Base-by-base conservation (phyloP, 2,113 vertebrate genomes). In the Lepisosteus oculatus region DNA sequence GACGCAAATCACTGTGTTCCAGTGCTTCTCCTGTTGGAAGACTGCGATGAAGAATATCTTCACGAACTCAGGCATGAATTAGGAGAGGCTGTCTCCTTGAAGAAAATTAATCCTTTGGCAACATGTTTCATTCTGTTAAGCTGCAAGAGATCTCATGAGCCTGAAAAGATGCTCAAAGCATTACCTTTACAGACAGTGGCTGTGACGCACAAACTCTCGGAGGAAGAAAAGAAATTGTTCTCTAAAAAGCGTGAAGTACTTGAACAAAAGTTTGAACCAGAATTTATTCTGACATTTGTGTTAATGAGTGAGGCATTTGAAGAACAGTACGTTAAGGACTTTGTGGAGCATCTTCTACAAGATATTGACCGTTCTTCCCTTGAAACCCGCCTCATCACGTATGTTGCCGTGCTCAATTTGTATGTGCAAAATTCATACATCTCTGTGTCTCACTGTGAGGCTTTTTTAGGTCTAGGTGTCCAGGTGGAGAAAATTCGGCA, bases 361-460 rank as follows among this genome's bases (percentile, higher is more conserved):
- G 85, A 57, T 13, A 88, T 78, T 0, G 83, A 90, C 72, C 77
- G 3, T 1, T 75, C 79, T 6, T 66, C 83, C 29, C 9, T 17
- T 0, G 82, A 2, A 2, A 90, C 86, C 1, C 64, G 62, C 17
- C 14, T 92, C 47, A 88, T 91, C n/a, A 76, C 79, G 7, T 90
- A 88, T 0, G 83, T 91, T 44, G 88, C 90, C 56, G 70, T 93
- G 68, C 0, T 93, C 4, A 92, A 91, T 0, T 79, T 72, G 43
- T 91, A 93, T 0, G 87, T 93, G 0, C 59, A 85, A 0, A 84
- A 89, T 3, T 93, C 90, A 0, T 88, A 85, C 0, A 43, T 93
- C 56, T 89, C 92, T 12, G 4, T 88, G 0, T 91, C 92, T 68
- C 90, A 92, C 47, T 92, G 91, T 66, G 90, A 92, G 0, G 85